Percentiles rank a stretch among this genome's conserved stretches.
Evolutionary conservation across 2,113 vertebrate genomes (phyloP).

Genomic region (Ammospiza nelsoni): DNA sequence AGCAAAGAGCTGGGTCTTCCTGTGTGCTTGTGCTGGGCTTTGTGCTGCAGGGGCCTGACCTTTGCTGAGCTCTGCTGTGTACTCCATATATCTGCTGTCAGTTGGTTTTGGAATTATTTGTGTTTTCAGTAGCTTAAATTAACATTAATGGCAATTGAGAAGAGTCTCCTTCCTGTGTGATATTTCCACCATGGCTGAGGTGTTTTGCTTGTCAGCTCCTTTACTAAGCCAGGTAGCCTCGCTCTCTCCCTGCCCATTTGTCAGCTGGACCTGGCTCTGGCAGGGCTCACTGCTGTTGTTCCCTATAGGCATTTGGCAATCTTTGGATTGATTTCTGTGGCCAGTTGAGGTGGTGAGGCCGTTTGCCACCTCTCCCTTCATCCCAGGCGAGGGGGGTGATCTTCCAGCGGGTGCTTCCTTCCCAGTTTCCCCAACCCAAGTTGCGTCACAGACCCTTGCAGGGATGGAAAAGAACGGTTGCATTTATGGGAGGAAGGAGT

Average conservation of each 20-base stretch:
- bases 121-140: conserved; percentile 20
- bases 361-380: conserved; percentile 53
- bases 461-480: conserved; percentile 15
- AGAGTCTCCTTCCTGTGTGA: conserved; percentile 39
- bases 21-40: background rate
- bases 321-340: conserved; percentile 37
- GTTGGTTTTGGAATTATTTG: conserved; percentile 33
- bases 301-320: conserved; percentile 47
- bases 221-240: background rate
- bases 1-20: background rate
- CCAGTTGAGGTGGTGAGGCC: background rate
- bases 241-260: background rate
- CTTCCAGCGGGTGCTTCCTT: conserved; percentile 30
- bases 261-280: background rate
- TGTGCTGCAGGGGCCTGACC: background rate
- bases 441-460: conserved; percentile 40
- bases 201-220: background rate
- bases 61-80: background rate
- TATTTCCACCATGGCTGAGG: conserved; percentile 19
- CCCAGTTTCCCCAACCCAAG: conserved; percentile 15
- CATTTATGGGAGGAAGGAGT: background rate
- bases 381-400: background rate
- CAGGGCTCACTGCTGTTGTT: background rate
- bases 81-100: background rate
- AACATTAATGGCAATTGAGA: background rate